Evolutionary conservation across 2,888 invertebrate species (phyloP), one percentile per base, ranked within the genome.

Genomic region (Sthenelais limicola): DNA sequence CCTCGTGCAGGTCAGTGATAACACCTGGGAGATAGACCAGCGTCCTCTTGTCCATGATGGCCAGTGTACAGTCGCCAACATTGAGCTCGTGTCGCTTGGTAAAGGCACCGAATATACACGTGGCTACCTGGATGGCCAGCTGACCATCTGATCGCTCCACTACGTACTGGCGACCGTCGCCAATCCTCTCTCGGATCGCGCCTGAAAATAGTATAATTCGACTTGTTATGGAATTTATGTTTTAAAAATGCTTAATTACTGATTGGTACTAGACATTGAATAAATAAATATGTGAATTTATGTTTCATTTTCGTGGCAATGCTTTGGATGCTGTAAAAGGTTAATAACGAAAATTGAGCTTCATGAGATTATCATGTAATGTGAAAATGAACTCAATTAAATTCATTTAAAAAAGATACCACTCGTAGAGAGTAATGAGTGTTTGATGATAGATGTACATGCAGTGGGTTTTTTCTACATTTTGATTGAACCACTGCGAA

Each of bases 71-170:
- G 66, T 81, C 83, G 7, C 81, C 81, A 9, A 77, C 62, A 21
- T 73, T 48, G 58, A 84, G 73, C 2, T 73, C 74, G 66, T 80
- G 83, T 18, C 79, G 76, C 32, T 80, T 81, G 18, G 83, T 84
- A 74, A 81, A 82, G 1, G 82, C 82, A 28, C 84, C 83, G 77
- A 87, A 87, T 32, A 87, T 83, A 73, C 82, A 82, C 54, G 79
- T 78, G 12, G 80, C 77, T 5, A 77, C 77, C 78, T 86, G 86
- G 24, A 74, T 76, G 48, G 80, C 58, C 32, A 77, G 68, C 3
- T 79, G 76, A 0, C 84, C 83, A 73, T 85, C 82, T 24, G 81
- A 74, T 83, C 85, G 85, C 62, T 83, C 81, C 18, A 87, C 66
- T 15, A 77, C 72, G 72, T 83, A 86, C 62, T 82, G 81, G 28